These are phyloP conservation scores for Gallirallus australis DNA, from an alignment of 2,797 vertebrate species.

Conservation along the genomic window DNA sequence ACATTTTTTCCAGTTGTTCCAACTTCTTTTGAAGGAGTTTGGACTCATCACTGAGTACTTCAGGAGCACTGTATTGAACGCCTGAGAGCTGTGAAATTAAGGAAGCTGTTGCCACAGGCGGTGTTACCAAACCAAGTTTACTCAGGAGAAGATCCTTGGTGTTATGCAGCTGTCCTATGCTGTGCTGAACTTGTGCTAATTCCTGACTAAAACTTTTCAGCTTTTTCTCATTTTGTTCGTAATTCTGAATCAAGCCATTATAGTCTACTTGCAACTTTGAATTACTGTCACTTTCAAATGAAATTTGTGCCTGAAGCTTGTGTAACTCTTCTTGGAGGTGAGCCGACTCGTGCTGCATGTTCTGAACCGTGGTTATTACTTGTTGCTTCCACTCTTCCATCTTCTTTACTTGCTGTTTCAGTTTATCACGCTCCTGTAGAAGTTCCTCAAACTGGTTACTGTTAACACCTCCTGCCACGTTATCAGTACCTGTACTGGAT, in stretches of 20 bases:
- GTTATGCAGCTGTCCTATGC: constrained; percentile 90
- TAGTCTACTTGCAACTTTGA: constrained; percentile 92
- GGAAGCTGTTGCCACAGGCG: constrained; percentile 37
- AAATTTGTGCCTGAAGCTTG: constrained; percentile 90
- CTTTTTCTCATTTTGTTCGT: constrained; percentile 92
- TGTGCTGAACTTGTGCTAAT: constrained; percentile 92
- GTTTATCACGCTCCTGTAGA: constrained; percentile 91
- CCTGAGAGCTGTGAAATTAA: neutral
- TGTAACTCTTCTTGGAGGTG: constrained; percentile 95
- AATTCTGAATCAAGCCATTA: constrained; percentile 90
- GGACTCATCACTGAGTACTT: constrained; percentile 33
- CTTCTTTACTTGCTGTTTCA: constrained; percentile 98
- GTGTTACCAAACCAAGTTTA: constrained; percentile 86
- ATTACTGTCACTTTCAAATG: constrained; percentile 89
- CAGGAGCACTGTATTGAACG: neutral
- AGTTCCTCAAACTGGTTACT: constrained; percentile 98
- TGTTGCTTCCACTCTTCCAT: constrained; percentile 99
- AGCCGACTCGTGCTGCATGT: constrained; percentile 97
- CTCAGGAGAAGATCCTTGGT: constrained; percentile 92
- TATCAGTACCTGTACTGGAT: constrained; percentile 74
- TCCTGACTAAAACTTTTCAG: constrained; percentile 90
- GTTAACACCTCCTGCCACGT: constrained; percentile 83
- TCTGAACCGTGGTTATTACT: constrained; percentile 96
- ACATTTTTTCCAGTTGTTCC: constrained; percentile 76
- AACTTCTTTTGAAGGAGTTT: constrained; percentile 78